A percentile compares a stretch with the other conserved stretches of the same genome.
These are phyloP conservation scores for Mesoclemmys tuberculata DNA, from an alignment of 2,113 vertebrate genomes.

Conservation along the genomic window DNA sequence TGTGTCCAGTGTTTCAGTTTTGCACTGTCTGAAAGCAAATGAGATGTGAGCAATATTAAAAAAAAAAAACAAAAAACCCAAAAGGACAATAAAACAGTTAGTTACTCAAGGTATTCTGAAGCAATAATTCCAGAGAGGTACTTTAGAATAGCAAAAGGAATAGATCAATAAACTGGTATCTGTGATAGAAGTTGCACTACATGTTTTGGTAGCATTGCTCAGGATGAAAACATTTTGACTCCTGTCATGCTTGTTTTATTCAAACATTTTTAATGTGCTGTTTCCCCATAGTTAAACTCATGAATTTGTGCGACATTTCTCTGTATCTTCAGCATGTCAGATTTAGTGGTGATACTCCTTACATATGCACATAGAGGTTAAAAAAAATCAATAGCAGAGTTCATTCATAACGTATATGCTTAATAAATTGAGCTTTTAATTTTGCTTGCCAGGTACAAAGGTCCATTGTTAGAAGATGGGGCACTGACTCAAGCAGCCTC, in stretches of 20 bases:
- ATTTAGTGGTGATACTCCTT: not conserved
- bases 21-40: not conserved
- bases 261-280: not conserved
- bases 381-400: not conserved
- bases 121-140: not conserved
- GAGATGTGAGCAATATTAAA: not conserved
- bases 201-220: rapidly evolving
- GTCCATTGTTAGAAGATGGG: constrained; percentile 92
- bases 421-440: constrained; percentile 55
- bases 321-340: not conserved
- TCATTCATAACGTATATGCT: not conserved
- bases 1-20: not conserved
- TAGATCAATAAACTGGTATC: not conserved
- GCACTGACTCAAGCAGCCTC: constrained; percentile 85
- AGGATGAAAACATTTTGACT: not conserved
- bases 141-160: not conserved
- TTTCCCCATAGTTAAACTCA: not conserved
- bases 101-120: not conserved
- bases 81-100: not conserved
- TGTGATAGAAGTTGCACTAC: not conserved
- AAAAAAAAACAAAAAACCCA: not conserved
- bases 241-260: not conserved
- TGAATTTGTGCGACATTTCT: not conserved
- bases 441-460: constrained; percentile 89
- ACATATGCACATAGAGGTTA: not conserved